These are phyloP conservation scores for Apodemus sylvaticus DNA, from an alignment of 2,113 vertebrate genomes.

Conservation along the genomic window DNA sequence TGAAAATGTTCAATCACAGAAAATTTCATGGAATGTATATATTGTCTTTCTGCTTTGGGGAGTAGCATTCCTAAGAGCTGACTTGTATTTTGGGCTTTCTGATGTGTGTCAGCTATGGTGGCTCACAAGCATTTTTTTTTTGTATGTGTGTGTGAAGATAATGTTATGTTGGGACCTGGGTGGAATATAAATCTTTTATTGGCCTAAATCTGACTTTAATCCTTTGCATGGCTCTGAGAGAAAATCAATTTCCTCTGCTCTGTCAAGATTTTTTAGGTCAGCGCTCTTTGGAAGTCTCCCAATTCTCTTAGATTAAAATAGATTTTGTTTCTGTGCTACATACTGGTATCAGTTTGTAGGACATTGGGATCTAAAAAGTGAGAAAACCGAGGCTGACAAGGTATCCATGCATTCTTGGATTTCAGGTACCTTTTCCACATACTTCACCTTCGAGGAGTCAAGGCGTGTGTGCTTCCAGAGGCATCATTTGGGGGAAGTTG, in stretches of 20 bases:
- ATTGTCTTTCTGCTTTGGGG: conserved; percentile 50
- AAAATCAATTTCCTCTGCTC: conserved; percentile 83
- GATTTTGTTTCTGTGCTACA: conserved; percentile 63
- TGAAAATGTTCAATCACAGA: conserved; percentile 11
- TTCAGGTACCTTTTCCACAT: conserved; percentile 60
- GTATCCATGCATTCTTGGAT: conserved; percentile 34
- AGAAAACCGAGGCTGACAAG: conserved; percentile 49
- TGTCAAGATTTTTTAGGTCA: conserved; percentile 82
- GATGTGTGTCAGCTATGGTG: background rate
- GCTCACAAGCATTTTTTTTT: background rate
- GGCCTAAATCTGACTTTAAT: conserved; percentile 80
- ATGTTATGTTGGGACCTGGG: conserved; percentile 64
- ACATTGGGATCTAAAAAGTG: conserved; percentile 59
- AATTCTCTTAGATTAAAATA: conserved; percentile 73
- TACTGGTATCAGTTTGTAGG: conserved; percentile 70
- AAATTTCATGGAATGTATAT: background rate
- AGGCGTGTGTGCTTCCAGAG: conserved; percentile 65
- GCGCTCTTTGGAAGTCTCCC: conserved; percentile 75
- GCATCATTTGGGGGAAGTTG: conserved; percentile 58
- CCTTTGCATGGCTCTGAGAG: conserved; percentile 81
- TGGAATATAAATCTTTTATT: conserved; percentile 76
- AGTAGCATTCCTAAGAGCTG: conserved; percentile 59
- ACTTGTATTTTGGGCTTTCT: conserved; percentile 21
- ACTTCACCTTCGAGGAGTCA: conserved; percentile 16
- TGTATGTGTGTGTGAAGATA: background rate